These are phyloP conservation scores for Sminthurides bifidus DNA, from an alignment of 1,140 invertebrate genomes.

Conservation along the genomic window DNA sequence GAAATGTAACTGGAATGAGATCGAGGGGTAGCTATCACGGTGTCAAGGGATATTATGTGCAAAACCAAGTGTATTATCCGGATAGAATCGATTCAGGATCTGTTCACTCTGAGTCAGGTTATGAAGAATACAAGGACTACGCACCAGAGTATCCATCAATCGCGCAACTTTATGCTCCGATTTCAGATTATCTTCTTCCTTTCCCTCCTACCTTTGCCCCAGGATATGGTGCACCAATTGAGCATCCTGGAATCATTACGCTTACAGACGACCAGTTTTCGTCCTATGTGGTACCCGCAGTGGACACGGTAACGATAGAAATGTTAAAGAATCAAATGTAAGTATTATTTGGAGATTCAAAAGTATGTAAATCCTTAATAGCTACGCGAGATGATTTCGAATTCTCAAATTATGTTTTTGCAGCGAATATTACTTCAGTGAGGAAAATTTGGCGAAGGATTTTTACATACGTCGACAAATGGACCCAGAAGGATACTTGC, in stretches of 20 bases:
- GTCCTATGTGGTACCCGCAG: background rate
- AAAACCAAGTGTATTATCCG: background rate
- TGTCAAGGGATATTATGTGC: background rate
- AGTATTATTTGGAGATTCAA: constrained; percentile 1
- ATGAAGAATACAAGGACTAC: constrained; percentile 14
- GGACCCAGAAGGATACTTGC: constrained; percentile 84
- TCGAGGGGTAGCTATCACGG: background rate
- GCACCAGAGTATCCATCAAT: constrained; percentile 17
- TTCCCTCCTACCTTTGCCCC: background rate
- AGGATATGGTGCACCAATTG: background rate
- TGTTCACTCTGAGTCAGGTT: background rate
- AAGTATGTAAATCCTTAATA: background rate
- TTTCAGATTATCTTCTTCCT: constrained; percentile 15
- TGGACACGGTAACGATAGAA: background rate
- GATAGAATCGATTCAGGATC: background rate
- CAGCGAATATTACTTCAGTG: constrained; percentile 98
- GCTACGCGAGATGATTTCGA: background rate
- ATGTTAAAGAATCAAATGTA: constrained; percentile 23
- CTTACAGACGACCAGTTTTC: background rate
- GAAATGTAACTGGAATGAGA: background rate
- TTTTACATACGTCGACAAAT: constrained; percentile 95
- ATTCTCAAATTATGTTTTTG: constrained; percentile 34
- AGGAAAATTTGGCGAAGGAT: constrained; percentile 88
- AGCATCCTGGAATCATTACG: background rate
- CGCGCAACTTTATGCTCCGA: background rate